Base-by-base conservation (phyloP, 1,140 invertebrate genomes). In the Bombus terrestris region DNA sequence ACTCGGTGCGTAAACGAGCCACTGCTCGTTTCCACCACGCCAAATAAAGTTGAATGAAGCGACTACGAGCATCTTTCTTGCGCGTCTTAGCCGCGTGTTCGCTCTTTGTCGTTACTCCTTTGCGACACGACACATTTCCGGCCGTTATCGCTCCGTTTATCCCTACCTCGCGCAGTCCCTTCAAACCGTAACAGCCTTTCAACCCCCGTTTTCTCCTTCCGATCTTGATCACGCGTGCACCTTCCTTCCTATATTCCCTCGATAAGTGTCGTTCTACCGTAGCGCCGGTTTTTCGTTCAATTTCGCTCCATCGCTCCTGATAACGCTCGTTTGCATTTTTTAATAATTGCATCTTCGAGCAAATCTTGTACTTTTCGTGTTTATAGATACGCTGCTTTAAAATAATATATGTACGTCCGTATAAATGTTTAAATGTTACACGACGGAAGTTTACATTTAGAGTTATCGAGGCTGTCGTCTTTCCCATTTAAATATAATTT, bases 1-100 rank as follows among this genome's bases (percentile, higher is more conserved):
- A 89, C 85, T 71, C 88, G 77, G 57, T 77, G 89, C 82, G 87
- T 91, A 91, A 93, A 90, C 83, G 90, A 89, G 85, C 78, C 41
- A 75, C 68, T 2, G 68, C 71, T 81, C 85, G 80, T 83, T 86
- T 86, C 79, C 64, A 86, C 43, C 77, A 57, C 62, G 81, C 73
- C 69, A 88, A 90, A 90, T 88, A 90, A 89, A 85, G 59, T 43
- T 37, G 78, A 89, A 84, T 62, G 85, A 89, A 81, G 64, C 89
- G 77, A 75, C 72, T 85, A 82, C 85, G 39, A 78, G 69, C 76
- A 10, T 81, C 76, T 87, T 84, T 69, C 81, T 86, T n/a, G 28
- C 66, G 68, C 73, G 39, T 81, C 69, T 59, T n/a, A n/a, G 68
- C 47, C 83, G 35, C 47, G 69, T 53, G 64, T 77, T 39, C 69